Conservation (phyloP, 2,888 invertebrate species). For the Brachyptera risi region DNA sequence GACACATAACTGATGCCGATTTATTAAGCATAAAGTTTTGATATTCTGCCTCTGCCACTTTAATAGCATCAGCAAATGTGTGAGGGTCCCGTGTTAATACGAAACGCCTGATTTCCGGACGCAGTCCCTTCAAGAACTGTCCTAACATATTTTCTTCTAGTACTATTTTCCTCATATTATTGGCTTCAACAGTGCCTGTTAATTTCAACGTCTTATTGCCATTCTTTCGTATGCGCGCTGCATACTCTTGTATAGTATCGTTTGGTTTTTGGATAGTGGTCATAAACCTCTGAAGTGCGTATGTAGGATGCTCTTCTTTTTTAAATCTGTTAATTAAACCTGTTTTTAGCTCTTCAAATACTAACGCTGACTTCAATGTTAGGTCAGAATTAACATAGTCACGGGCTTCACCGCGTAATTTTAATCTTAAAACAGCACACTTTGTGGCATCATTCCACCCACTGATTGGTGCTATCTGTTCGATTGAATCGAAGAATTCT, state of each 20-base stretch:
- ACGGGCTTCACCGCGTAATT: neutral
- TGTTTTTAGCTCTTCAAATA: neutral
- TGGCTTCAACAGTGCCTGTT: neutral
- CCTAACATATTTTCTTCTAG: neutral
- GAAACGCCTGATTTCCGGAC: neutral
- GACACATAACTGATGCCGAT: neutral
- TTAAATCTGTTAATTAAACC: neutral
- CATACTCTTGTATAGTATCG: neutral
- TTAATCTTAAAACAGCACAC: neutral
- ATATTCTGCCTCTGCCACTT: neutral
- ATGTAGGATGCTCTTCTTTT: neutral
- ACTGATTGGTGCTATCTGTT: neutral
- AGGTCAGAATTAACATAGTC: neutral
- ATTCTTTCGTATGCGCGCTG: neutral
- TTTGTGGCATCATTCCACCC: neutral
- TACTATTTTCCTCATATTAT: neutral
- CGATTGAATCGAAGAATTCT: too few relatives aligned
- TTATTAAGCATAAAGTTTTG: neutral
- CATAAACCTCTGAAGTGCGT: neutral
- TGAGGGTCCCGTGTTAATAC: neutral
- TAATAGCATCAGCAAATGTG: neutral
- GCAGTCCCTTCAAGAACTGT: neutral
- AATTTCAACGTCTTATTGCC: neutral
- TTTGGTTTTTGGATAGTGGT: neutral
- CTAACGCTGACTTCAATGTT: neutral